A percentile compares a stretch with the other conserved stretches of the same genome.
Evolutionary conservation across 2,113 vertebrate genomes (phyloP).

Genomic region (Phycodurus eques): DNA sequence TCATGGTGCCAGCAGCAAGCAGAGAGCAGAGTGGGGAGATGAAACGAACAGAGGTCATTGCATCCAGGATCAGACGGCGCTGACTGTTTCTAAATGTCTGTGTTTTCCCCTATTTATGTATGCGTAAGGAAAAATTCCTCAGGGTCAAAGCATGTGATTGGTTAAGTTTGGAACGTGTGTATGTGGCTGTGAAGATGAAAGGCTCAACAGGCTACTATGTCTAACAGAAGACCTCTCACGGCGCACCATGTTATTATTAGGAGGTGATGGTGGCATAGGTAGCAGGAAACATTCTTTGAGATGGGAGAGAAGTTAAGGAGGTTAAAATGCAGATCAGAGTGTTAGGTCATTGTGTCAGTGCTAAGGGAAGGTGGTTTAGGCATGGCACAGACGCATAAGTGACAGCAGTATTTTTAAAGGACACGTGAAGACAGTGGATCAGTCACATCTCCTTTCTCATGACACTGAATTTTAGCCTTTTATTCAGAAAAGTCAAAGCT

Average conservation of each 20-base stretch:
- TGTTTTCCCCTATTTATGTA: not conserved
- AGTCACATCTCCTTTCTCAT: too few species aligned
- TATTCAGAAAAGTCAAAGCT: too few species aligned
- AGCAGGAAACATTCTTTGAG: slow-evolving; percentile 42
- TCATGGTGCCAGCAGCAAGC: slow-evolving; percentile 61
- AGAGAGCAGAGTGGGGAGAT: slow-evolving; percentile 48
- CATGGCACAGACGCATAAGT: not conserved
- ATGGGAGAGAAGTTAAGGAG: slow-evolving; percentile 42
- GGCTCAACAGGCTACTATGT: slow-evolving; percentile 60
- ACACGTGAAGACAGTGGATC: too few species aligned
- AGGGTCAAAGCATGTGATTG: slow-evolving; percentile 33
- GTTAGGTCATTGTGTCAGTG: slow-evolving; percentile 28
- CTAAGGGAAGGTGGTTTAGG: slow-evolving; percentile 2
- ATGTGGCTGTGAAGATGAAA: slow-evolving; percentile 58
- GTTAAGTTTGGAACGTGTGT: slow-evolving; percentile 41
- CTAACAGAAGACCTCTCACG: slow-evolving; percentile 55
- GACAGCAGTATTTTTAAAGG: too few species aligned
- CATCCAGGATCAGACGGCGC: slow-evolving; percentile 42
- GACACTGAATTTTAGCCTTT: too few species aligned
- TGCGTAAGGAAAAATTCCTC: slow-evolving; percentile 30
- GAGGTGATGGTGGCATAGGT: slow-evolving; percentile 39
- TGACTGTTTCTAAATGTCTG: slow-evolving; percentile 23
- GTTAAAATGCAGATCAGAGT: slow-evolving; percentile 39
- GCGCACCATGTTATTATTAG: slow-evolving; percentile 50
- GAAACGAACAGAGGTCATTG: slow-evolving; percentile 51